Evolutionary conservation across 92 coral and sea anemone species (phyloP).

Genomic region (Siderastrea radians): DNA sequence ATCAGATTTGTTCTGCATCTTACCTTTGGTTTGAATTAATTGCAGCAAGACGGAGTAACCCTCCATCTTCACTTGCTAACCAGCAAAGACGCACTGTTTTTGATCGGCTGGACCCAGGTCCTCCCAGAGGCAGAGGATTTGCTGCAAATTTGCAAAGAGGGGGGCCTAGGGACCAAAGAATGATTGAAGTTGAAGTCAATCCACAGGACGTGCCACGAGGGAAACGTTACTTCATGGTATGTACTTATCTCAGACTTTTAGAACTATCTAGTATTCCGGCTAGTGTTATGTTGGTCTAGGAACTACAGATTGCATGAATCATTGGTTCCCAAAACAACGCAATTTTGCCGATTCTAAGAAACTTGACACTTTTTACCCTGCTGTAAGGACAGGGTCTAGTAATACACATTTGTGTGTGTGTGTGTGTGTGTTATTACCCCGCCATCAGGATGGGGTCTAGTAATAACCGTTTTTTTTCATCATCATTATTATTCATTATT

Average conservation of each 20-base stretch:
- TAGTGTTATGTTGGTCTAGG: no score
- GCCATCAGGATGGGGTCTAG: no score
- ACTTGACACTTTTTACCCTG: no score
- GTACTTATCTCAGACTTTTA: not conserved
- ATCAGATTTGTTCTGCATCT: not conserved
- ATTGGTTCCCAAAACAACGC: no score
- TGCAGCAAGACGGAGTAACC: constrained; percentile 38
- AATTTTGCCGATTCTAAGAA: no score
- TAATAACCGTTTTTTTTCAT: no score
- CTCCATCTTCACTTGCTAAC: not conserved
- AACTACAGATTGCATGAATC: no score
- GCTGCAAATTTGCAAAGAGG: not conserved
- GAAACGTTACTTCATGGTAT: constrained; percentile 56
- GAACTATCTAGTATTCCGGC: not conserved
- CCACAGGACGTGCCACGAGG: constrained; percentile 64
- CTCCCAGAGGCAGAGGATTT: constrained; percentile 35
- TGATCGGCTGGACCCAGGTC: constrained; percentile 48
- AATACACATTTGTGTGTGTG: no score
- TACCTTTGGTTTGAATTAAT: not conserved
- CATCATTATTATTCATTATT: no score
- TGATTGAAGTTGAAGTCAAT: constrained; percentile 55
- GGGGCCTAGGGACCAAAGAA: constrained; percentile 34
- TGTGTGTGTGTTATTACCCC: no score
- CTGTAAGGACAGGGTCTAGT: no score
- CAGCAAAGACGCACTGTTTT: constrained; percentile 46